Evolutionary conservation across 2,113 vertebrate genomes (phyloP).

Genomic region (Serilophus lunatus): DNA sequence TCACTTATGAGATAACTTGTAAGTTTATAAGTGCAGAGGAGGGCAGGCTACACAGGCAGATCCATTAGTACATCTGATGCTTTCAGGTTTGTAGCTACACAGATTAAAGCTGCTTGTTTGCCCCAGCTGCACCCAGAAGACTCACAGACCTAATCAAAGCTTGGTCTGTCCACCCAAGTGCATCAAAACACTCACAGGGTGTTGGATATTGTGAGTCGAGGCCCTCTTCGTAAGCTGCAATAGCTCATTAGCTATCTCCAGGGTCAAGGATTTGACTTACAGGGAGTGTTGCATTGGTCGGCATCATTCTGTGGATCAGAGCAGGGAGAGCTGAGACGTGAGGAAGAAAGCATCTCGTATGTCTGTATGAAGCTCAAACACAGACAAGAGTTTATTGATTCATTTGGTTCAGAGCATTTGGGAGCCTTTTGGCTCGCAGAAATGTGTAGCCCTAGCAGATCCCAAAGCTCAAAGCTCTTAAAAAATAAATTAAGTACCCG

Average conservation of each 20-base stretch:
- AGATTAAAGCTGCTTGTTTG: neutral
- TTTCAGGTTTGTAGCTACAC: neutral
- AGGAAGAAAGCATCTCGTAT: neutral
- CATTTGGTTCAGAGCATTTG: neutral
- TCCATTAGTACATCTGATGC: neutral
- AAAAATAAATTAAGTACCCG: neutral
- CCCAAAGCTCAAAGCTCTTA: neutral
- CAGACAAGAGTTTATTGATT: neutral
- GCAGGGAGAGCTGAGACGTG: neutral
- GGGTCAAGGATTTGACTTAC: neutral
- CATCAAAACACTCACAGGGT: fast-evolving
- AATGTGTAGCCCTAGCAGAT: neutral
- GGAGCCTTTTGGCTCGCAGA: neutral
- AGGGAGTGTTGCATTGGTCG: fast-evolving
- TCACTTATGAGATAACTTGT: neutral
- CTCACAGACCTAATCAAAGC: neutral
- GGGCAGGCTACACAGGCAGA: fast-evolving
- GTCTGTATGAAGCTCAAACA: neutral
- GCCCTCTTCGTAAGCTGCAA: neutral
- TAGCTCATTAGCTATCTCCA: neutral
- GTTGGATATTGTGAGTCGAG: neutral
- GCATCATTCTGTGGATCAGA: neutral
- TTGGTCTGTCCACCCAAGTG: neutral
- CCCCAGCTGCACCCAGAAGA: neutral
- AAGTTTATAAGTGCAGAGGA: neutral